Percentiles rank a stretch among this genome's conserved stretches.
These are phyloP conservation scores for Drosophila arizonae DNA, from an alignment of 1,140 invertebrate genomes.

Conservation along the genomic window DNA sequence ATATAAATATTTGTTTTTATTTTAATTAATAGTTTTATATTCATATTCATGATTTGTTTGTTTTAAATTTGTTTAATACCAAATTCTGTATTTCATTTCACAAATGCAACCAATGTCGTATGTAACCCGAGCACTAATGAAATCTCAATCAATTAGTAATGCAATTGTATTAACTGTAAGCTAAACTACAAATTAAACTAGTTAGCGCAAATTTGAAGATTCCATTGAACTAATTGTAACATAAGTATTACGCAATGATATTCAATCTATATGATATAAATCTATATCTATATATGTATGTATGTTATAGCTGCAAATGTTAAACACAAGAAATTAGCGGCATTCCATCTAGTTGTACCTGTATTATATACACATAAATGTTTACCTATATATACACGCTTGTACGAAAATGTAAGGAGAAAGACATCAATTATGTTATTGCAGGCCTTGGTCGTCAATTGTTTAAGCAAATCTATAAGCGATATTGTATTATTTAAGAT, in stretches of 20 bases:
- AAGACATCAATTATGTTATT: slow-evolving; percentile 37
- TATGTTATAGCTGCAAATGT: slow-evolving; percentile 15
- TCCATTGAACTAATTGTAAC: slow-evolving; percentile 36
- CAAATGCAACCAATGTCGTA: slow-evolving; percentile 24
- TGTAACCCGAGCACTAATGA: slow-evolving; percentile 57
- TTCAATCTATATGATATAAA: not conserved
- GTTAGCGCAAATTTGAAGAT: slow-evolving; percentile 63
- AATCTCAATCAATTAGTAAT: slow-evolving; percentile 64
- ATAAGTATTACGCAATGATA: slow-evolving; percentile 26
- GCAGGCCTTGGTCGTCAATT: slow-evolving; percentile 59
- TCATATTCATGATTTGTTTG: not conserved
- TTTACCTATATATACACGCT: slow-evolving; percentile 40
- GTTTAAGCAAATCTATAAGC: slow-evolving; percentile 49
- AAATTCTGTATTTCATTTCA: slow-evolving; percentile 7
- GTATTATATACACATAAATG: slow-evolving; percentile 29
- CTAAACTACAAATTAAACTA: slow-evolving; percentile 48
- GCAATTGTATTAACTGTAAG: slow-evolving; percentile 71
- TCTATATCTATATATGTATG: slow-evolving; percentile 12
- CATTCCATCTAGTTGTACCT: slow-evolving; percentile 62
- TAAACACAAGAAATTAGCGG: slow-evolving; percentile 7
- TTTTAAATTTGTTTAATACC: slow-evolving; percentile 7
- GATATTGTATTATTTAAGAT: slow-evolving; percentile 40
- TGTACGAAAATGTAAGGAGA: slow-evolving; percentile 16
- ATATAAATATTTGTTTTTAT: slow-evolving; percentile 16
- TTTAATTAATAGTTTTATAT: slow-evolving; percentile 7